A percentile compares a stretch with the other conserved stretches of the same genome.
Conservation (phyloP, 2,113 vertebrate genomes). For the Formicarius rufipectus region DNA sequence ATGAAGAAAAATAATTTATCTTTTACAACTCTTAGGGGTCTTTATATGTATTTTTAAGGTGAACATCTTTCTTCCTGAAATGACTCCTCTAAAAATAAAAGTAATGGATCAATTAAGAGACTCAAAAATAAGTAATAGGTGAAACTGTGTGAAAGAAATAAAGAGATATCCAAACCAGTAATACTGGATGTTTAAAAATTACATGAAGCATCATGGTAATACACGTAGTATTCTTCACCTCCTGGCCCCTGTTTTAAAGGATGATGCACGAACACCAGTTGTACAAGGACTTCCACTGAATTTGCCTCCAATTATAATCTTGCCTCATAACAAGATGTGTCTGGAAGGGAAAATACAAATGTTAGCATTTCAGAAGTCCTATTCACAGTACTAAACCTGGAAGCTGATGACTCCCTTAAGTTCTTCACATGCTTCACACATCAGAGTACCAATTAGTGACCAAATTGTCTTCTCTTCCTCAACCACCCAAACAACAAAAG, state of each 20-base stretch:
- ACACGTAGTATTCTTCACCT: background rate
- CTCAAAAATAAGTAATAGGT: background rate
- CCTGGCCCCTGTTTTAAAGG: background rate
- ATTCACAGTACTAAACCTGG: background rate
- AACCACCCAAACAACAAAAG: background rate
- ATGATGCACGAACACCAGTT: background rate
- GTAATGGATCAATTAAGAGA: background rate
- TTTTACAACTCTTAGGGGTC: background rate
- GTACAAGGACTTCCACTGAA: background rate
- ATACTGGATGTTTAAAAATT: background rate
- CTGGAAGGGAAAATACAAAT: background rate
- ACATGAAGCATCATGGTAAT: background rate
- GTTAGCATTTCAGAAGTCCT: background rate
- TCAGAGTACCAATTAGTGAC: background rate
- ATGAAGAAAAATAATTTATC: background rate
- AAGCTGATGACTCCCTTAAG: background rate
- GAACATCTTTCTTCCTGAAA: background rate
- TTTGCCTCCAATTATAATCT: background rate
- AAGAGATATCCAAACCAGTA: background rate
- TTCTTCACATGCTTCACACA: background rate
- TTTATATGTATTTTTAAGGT: background rate
- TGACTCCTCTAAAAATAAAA: background rate
- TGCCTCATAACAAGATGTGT: background rate
- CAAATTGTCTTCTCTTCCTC: background rate
- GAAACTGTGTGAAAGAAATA: background rate